phyloP scores from a whole-genome alignment of 2,797 vertebrate species.

The Netta rufina region DNA sequence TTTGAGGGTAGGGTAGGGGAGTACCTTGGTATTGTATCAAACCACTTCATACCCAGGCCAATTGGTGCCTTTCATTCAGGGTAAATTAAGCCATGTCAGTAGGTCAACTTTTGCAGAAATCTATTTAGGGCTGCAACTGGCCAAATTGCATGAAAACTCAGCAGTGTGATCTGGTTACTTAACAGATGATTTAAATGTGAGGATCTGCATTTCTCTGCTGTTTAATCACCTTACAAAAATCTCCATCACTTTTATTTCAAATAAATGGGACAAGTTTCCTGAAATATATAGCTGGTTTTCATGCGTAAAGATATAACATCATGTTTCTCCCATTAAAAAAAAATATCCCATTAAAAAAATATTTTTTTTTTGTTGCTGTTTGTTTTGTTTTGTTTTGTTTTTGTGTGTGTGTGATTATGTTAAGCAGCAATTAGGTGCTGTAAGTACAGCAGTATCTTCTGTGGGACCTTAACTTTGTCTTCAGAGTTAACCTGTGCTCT shows the following conservation, averaged over 20 bases:
- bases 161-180: slow-evolving; percentile 57
- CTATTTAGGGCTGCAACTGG: slow-evolving; percentile 77
- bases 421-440: neutral
- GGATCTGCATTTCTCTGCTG: slow-evolving; percentile 65
- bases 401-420: neutral
- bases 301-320: neutral
- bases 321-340: neutral
- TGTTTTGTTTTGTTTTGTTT: no score
- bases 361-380: no score
- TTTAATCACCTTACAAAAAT: neutral
- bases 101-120: slow-evolving; percentile 81
- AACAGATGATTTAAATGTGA: slow-evolving; percentile 75
- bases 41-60: neutral
- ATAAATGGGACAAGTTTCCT: neutral
- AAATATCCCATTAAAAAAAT: no score
- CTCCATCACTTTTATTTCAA: neutral
- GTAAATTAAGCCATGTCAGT: slow-evolving; percentile 57
- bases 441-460: neutral
- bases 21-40: neutral
- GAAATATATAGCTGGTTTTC: neutral
- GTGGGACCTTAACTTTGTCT: neutral
- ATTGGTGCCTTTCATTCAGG: neutral
- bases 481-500: neutral
- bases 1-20: neutral
- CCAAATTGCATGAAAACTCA: slow-evolving; percentile 72